Evolutionary conservation across 2,113 vertebrate genomes (phyloP).

Genomic region (Crocuta crocuta): DNA sequence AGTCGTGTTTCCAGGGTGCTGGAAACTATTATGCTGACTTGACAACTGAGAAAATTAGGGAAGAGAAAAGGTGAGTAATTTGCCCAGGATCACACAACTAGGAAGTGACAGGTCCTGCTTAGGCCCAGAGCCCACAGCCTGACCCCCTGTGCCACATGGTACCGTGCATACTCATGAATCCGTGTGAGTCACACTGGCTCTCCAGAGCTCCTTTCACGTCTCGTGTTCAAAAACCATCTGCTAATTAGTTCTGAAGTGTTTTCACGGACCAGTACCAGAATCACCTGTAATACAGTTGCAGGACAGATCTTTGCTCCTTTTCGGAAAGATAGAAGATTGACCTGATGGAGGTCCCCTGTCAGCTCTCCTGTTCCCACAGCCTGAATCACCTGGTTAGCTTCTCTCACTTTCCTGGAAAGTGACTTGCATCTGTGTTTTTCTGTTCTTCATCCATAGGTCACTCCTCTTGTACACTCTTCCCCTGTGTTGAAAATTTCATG

Average conservation of each 20-base stretch:
- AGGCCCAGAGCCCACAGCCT: neutral
- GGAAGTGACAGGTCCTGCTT: neutral
- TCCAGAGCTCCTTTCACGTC: neutral
- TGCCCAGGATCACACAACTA: neutral
- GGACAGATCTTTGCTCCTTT: accelerated
- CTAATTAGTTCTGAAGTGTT: neutral
- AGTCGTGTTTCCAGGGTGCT: neutral
- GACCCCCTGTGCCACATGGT: accelerated
- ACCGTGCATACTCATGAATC: accelerated
- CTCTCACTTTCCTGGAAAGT: neutral
- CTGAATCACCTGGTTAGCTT: neutral
- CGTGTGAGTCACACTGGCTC: neutral
- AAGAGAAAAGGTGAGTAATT: neutral
- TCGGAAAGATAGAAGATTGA: neutral
- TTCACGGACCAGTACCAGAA: neutral
- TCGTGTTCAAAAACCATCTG: neutral
- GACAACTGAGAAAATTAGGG: neutral
- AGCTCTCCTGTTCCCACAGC: neutral
- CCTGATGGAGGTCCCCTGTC: accelerated
- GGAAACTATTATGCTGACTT: neutral
- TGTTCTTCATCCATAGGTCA: neutral
- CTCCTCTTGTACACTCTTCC: neutral
- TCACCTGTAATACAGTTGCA: neutral
- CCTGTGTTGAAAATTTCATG: neutral
- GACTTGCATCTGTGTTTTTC: neutral